A percentile compares a stretch with the other conserved stretches of the same genome.
These are phyloP conservation scores for Cotesia congregata DNA, from an alignment of 2,888 invertebrate genomes.

Conservation along the genomic window DNA sequence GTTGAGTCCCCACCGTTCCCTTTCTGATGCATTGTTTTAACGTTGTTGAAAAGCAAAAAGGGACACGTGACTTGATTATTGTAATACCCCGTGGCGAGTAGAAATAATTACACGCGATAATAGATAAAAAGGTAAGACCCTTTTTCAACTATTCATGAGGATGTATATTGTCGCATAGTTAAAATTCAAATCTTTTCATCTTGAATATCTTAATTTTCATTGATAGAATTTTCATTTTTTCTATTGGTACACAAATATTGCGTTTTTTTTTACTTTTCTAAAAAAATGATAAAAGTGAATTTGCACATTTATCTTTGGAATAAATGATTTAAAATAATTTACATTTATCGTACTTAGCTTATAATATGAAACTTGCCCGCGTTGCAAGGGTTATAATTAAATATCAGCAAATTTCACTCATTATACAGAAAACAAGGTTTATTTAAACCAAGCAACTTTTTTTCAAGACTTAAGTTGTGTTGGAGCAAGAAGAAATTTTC, in stretches of 20 bases:
- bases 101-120: slow-evolving; percentile 64
- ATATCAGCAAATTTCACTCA: too few relatives aligned
- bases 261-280: neutral
- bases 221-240: neutral
- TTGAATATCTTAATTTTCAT: slow-evolving; percentile 4
- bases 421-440: too few relatives aligned
- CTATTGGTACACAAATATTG: neutral
- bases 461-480: too few relatives aligned
- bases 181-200: neutral
- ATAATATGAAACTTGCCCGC: too few relatives aligned
- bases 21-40: slow-evolving; percentile 58
- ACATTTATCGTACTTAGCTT: too few relatives aligned
- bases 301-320: too few relatives aligned
- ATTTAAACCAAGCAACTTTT: too few relatives aligned
- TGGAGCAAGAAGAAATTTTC: too few relatives aligned
- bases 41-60: slow-evolving; percentile 51
- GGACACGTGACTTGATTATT: slow-evolving; percentile 60
- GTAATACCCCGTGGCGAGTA: slow-evolving; percentile 58
- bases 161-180: neutral
- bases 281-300: neutral
- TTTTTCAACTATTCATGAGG: slow-evolving; percentile 18
- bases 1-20: slow-evolving; percentile 27
- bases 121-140: slow-evolving; percentile 39
- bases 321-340: too few relatives aligned
- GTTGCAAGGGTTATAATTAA: too few relatives aligned